Percentiles rank a stretch among this genome's conserved stretches.
Evolutionary conservation across 92 coral and sea anemone genomes (phyloP).

Genomic region (Epizoanthus ramosus): DNA sequence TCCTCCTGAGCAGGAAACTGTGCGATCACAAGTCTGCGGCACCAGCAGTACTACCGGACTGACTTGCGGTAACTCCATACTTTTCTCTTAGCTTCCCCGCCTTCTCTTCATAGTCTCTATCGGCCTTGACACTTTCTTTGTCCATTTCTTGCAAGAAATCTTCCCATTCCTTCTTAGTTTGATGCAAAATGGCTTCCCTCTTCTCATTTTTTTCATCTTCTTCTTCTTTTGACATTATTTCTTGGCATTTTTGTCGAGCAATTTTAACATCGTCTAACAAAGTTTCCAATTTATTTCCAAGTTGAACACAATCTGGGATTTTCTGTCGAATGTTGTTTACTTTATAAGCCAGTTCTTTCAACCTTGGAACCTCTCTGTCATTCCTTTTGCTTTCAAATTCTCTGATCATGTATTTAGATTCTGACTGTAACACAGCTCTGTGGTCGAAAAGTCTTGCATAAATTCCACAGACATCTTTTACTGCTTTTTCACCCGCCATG

Average conservation of each 20-base stretch:
- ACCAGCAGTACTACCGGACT: background rate
- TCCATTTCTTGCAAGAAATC: slow-evolving; percentile 75
- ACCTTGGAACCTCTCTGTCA: slow-evolving; percentile 79
- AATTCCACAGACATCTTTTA: slow-evolving; percentile 78
- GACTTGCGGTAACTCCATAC: slow-evolving; percentile 56
- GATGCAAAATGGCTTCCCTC: slow-evolving; percentile 71
- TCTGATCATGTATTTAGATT: slow-evolving; percentile 81
- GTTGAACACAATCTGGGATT: slow-evolving; percentile 68
- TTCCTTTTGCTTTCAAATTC: slow-evolving; percentile 93
- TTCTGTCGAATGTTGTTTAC: slow-evolving; percentile 72
- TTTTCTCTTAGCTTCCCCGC: slow-evolving; percentile 74
- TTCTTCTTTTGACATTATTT: slow-evolving; percentile 80
- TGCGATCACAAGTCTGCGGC: background rate
- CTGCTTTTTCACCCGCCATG: slow-evolving; percentile 92
- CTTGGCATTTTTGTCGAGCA: slow-evolving; percentile 82
- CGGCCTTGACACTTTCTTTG: slow-evolving; percentile 71
- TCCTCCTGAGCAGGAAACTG: background rate
- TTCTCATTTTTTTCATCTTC: slow-evolving; percentile 66
- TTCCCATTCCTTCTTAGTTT: slow-evolving; percentile 78
- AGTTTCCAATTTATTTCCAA: slow-evolving; percentile 62
- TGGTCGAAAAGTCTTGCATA: slow-evolving; percentile 91
- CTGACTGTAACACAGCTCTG: slow-evolving; percentile 77
- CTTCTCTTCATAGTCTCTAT: slow-evolving; percentile 68
- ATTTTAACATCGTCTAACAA: slow-evolving; percentile 70
- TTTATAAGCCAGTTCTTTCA: slow-evolving; percentile 69